These are phyloP conservation scores for Pachyseris speciosa DNA, from an alignment of 64 coral and sea anemone species.

Conservation along the genomic window DNA sequence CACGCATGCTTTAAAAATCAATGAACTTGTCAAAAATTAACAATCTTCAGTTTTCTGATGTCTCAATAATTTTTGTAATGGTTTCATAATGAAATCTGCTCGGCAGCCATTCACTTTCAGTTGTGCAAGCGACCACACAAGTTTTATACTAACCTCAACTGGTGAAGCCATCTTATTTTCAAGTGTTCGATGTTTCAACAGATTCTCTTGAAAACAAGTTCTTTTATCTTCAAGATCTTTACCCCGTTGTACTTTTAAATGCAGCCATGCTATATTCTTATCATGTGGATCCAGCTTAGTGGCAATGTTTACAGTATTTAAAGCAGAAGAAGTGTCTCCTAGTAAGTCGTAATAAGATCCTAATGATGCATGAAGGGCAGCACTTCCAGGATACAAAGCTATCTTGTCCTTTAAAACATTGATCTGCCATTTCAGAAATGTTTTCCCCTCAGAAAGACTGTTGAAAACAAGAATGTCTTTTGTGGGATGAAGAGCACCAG, in stretches of 20 bases:
- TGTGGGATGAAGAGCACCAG: not conserved
- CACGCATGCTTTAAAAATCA: no score
- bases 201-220: not conserved
- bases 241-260: conserved; percentile 39
- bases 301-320: conserved; percentile 37
- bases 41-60: no score
- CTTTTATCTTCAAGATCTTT: conserved; percentile 55
- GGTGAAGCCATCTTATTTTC: conserved; percentile 36
- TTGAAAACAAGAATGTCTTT: not conserved
- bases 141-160: conserved; percentile 25
- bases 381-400: conserved; percentile 29
- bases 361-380: conserved; percentile 20
- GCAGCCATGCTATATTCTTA: conserved; percentile 53
- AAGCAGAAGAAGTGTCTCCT: conserved; percentile 24
- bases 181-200: not conserved
- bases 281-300: conserved; percentile 31
- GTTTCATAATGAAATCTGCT: no score
- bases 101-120: no score
- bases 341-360: conserved; percentile 56
- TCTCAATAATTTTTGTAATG: no score
- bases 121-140: not conserved
- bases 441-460: conserved; percentile 3
- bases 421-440: not conserved
- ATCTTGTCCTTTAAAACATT: not conserved
- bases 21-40: no score